Evolutionary conservation across 2,888 invertebrate genomes (phyloP), one percentile per base, ranked within the genome.

Genomic region (Tetragnatha montana): DNA sequence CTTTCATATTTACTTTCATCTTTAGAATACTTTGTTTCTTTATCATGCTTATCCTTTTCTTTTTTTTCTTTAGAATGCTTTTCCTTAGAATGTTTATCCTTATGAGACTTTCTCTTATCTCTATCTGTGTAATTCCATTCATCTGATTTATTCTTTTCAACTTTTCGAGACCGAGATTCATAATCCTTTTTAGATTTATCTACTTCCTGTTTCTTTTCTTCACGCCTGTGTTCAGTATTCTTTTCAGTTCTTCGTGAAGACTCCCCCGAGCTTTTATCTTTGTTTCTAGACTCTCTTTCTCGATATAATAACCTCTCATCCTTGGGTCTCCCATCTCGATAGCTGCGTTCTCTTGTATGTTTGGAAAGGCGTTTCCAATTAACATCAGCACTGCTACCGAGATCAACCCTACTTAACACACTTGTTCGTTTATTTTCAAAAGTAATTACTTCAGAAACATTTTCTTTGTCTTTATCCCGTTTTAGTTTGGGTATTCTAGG

Each of bases 301-400:
- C 92, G 83, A 83, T 92, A 92, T 49, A 92, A 90, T 71, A 93
- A 91, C 95, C 92, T 91, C 73, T 92, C 92, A 49, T 92, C 92
- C 87, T 93, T 93, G n/a, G 92, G 96, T 8, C 93, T 93, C 0
- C 92, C 92, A 91, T 93, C 93, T 60, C 97, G 95, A 93, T 97
- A 97, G 92, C 96, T 97, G 90, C 96, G 94, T 92, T 96, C 96
- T 93, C 96, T 96, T 22, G 95, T 96, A 92, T 94, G 96, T 93
- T 96, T 96, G 75, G 96, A 96, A 14, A 96, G 94, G 93, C 97
- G 97, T 92, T 97, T 97, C 94, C 97, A 97, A 0, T 95, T 93
- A 17, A 92, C 91, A 80, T 92, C 91, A 21, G 69, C 85, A 21
- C 69, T 83, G 35, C 35, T 35, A 10, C 91, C 92, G 35, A 81